Conservation (phyloP, 2,888 invertebrate genomes). For the Hylaea fasciaria region DNA sequence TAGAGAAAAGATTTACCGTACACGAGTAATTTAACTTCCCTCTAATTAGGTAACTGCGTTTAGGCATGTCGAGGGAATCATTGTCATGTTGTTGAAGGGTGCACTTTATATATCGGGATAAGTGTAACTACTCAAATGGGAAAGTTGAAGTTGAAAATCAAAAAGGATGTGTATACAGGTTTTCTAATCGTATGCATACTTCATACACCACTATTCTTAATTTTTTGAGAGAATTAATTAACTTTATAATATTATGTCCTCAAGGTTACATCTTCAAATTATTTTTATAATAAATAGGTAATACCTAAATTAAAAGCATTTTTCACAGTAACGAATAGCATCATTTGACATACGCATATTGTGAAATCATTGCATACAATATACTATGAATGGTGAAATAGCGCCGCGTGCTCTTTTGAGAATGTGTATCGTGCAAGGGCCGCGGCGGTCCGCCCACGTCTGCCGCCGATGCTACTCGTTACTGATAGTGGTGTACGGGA, state of each 20-base stretch:
- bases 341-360: constrained; percentile 4
- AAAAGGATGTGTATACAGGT: constrained; percentile 26
- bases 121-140: constrained; percentile 1
- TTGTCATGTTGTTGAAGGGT: constrained; percentile 6
- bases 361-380: constrained; percentile 22
- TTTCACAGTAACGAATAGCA: constrained; percentile 30
- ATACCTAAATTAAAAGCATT: constrained; percentile 12
- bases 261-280: constrained; percentile 3
- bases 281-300: constrained; percentile 1
- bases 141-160: constrained; percentile 11
- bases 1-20: constrained; percentile 12
- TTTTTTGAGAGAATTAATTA: background rate
- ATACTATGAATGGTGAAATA: constrained; percentile 28
- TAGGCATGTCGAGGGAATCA: constrained; percentile 13
- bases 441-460: background rate
- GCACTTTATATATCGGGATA: constrained; percentile 11
- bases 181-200: constrained; percentile 10
- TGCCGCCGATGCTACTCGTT: constrained; percentile 23
- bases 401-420: constrained; percentile 23
- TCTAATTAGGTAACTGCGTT: constrained; percentile 5
- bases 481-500: constrained; percentile 36
- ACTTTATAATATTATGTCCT: background rate
- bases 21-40: constrained; percentile 14
- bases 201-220: constrained; percentile 34
- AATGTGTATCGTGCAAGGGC: constrained; percentile 13